Conservation (phyloP, 1,140 invertebrate species). For the Drosophila ambigua region DNA sequence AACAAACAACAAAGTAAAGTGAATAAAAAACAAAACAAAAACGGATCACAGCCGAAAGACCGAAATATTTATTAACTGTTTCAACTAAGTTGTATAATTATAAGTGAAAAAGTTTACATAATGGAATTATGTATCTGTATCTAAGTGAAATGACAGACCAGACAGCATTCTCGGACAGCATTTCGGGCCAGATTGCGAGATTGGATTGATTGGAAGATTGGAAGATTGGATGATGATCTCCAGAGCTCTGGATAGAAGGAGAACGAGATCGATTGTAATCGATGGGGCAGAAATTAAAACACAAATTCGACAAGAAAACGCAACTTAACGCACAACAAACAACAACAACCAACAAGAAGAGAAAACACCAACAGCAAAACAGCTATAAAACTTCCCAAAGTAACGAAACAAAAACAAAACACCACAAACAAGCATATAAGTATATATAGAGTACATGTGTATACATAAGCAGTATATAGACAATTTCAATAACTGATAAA, state of each 20-base stretch:
- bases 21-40: conserved; percentile 2
- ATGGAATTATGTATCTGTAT: conserved; percentile 74
- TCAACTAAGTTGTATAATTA: conserved; percentile 81
- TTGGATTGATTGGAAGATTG: no score
- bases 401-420: conserved; percentile 1
- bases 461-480: conserved; percentile 59
- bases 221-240: conserved; percentile 11
- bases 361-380: conserved; percentile 31
- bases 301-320: conserved; percentile 26
- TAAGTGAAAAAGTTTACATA: conserved; percentile 71
- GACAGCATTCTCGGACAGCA: conserved; percentile 1
- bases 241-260: conserved; percentile 1
- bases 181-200: conserved; percentile 4
- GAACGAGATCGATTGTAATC: conserved; percentile 12
- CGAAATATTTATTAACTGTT: conserved; percentile 77
- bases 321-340: conserved; percentile 55
- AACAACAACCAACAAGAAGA: conserved; percentile 35
- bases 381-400: conserved; percentile 15
- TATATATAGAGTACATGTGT: conserved; percentile 46
- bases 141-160: conserved; percentile 22
- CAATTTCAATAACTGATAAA: conserved; percentile 68
- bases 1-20: conserved; percentile 39
- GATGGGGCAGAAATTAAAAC: neutral
- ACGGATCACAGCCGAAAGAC: conserved; percentile 10
- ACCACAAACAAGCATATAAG: conserved; percentile 46